These are phyloP conservation scores for Cariama cristata DNA, from an alignment of 2,113 vertebrate species.

Conservation along the genomic window DNA sequence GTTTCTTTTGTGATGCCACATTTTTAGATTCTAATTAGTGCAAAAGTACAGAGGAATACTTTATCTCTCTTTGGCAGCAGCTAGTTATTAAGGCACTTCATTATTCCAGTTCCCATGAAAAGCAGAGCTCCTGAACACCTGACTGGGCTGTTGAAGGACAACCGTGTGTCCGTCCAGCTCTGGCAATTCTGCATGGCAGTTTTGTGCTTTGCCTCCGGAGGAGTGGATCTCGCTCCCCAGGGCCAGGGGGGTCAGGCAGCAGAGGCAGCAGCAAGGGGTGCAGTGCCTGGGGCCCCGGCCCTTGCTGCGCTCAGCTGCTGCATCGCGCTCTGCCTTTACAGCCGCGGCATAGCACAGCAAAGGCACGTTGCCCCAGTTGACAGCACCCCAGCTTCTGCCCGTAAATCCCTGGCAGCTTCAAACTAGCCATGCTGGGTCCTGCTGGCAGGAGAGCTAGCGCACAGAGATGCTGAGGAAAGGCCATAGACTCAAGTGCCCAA, in stretches of 20 bases:
- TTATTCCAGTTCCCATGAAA: background rate
- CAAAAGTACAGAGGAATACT: background rate
- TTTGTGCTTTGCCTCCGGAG: background rate
- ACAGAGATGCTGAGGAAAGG: background rate
- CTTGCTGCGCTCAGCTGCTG: background rate
- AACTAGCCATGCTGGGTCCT: accelerated
- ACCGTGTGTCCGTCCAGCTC: background rate
- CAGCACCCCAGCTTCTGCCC: background rate
- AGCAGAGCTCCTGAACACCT: background rate
- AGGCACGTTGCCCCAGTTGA: background rate
- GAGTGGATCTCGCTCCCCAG: background rate
- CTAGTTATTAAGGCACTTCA: background rate
- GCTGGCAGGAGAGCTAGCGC: background rate
- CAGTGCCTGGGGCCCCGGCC: background rate
- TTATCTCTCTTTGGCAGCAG: background rate
- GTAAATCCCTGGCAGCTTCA: background rate
- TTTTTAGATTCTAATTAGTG: background rate
- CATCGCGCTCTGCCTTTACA: no score
- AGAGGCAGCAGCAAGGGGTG: no score
- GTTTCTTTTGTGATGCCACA: background rate
- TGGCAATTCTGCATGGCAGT: accelerated
- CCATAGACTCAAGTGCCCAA: no score
- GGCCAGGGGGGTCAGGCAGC: background rate
- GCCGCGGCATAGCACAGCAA: no score
- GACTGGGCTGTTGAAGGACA: background rate